Conservation (phyloP, 2,888 invertebrate species). For the Glaucopsyche alexis region DNA sequence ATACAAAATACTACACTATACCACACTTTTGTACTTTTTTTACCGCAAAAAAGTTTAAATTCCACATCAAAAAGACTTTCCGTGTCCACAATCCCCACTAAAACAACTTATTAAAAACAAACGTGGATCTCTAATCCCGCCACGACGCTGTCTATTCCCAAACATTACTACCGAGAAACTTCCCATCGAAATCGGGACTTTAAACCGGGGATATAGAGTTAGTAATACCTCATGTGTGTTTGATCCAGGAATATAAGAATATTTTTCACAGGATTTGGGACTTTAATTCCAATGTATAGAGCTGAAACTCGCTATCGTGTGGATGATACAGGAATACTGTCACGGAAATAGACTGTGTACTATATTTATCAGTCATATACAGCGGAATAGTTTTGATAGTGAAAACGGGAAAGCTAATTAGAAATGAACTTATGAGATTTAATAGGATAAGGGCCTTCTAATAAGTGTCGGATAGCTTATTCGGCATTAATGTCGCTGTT, state of each 20-base stretch:
- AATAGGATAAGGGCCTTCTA: neutral
- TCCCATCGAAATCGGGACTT: neutral
- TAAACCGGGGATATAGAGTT: neutral
- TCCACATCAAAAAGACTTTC: neutral
- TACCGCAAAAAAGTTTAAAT: neutral
- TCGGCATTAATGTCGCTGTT: too few relatives aligned
- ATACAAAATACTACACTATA: neutral
- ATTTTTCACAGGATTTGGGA: too few relatives aligned
- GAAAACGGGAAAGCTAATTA: neutral
- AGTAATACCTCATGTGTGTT: neutral
- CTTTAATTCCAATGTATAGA: too few relatives aligned
- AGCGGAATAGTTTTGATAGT: neutral
- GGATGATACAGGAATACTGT: neutral
- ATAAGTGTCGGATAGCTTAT: neutral
- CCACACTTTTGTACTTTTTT: neutral
- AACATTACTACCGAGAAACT: neutral
- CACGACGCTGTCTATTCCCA: conserved; percentile 14
- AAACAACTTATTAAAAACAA: conserved; percentile 7
- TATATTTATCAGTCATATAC: neutral
- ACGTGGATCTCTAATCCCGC: neutral
- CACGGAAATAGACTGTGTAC: neutral
- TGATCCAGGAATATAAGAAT: neutral
- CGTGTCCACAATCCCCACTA: neutral
- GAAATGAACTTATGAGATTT: neutral
- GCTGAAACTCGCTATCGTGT: too few relatives aligned